Conservation (phyloP, 2,888 invertebrate genomes). For the Brenthis daphne region DNA sequence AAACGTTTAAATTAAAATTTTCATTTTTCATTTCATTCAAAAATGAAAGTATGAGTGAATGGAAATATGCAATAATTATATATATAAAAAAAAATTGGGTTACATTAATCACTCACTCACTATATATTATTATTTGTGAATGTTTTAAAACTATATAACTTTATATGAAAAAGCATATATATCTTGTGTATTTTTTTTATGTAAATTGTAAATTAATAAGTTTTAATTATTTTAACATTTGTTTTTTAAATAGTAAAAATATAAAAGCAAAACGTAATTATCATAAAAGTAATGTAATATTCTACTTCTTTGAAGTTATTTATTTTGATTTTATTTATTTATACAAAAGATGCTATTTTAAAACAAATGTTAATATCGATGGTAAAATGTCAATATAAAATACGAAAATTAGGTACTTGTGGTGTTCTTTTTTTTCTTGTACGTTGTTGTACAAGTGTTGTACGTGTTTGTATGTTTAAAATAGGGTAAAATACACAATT, state of each 20-base stretch:
- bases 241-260: background rate
- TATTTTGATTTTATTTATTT: no score
- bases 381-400: no score
- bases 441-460: no score
- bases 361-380: no score
- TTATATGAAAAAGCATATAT: background rate
- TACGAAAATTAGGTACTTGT: no score
- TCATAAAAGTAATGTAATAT: no score
- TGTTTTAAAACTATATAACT: constrained; percentile 3
- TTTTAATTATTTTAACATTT: background rate
- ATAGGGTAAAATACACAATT: no score
- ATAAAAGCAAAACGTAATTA: background rate
- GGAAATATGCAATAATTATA: constrained; percentile 17
- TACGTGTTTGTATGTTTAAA: no score
- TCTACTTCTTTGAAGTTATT: no score
- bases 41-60: constrained; percentile 3
- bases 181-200: background rate
- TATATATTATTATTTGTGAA: background rate
- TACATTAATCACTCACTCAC: background rate
- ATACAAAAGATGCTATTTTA: no score
- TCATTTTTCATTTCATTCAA: constrained; percentile 3
- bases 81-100: background rate
- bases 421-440: no score
- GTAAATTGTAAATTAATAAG: background rate
- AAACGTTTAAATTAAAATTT: constrained; percentile 6